Percentiles rank a stretch among this genome's conserved stretches.
These are phyloP conservation scores for Resseliella maxima DNA, from an alignment of 2,888 invertebrate genomes.

Conservation along the genomic window DNA sequence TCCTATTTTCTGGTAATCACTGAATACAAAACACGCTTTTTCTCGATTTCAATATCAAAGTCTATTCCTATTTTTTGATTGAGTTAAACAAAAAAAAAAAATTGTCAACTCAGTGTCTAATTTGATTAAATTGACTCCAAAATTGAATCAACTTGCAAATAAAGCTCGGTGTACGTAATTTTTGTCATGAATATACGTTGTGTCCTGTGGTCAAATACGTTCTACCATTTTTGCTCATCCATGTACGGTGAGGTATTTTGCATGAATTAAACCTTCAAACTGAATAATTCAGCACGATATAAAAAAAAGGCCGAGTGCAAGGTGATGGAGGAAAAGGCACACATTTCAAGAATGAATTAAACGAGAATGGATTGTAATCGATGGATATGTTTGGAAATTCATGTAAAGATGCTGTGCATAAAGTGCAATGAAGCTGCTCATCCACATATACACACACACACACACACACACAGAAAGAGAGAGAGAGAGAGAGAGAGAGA, in stretches of 20 bases:
- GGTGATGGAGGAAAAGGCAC: background rate
- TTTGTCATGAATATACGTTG: background rate
- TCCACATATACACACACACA: background rate
- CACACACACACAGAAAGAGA: background rate
- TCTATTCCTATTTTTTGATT: too few species aligned
- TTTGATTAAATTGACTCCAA: background rate
- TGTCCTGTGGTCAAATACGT: background rate
- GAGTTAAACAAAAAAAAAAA: background rate
- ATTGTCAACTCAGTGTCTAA: background rate
- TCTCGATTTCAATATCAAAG: too few species aligned
- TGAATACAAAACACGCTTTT: too few species aligned
- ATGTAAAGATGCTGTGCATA: background rate
- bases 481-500: background rate
- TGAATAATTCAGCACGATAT: background rate
- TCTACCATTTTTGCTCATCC: background rate
- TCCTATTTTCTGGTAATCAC: too few species aligned
- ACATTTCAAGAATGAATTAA: constrained; percentile 1
- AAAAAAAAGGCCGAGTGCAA: background rate
- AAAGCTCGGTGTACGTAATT: background rate
- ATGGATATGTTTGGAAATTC: background rate
- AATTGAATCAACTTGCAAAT: constrained; percentile 42
- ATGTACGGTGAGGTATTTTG: too few species aligned
- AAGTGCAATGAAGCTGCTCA: background rate
- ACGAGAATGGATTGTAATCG: constrained; percentile 32
- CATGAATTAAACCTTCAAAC: constrained; percentile 9